These are phyloP conservation scores for Anhinga rufa DNA, from an alignment of 2,113 vertebrate species.

Conservation along the genomic window DNA sequence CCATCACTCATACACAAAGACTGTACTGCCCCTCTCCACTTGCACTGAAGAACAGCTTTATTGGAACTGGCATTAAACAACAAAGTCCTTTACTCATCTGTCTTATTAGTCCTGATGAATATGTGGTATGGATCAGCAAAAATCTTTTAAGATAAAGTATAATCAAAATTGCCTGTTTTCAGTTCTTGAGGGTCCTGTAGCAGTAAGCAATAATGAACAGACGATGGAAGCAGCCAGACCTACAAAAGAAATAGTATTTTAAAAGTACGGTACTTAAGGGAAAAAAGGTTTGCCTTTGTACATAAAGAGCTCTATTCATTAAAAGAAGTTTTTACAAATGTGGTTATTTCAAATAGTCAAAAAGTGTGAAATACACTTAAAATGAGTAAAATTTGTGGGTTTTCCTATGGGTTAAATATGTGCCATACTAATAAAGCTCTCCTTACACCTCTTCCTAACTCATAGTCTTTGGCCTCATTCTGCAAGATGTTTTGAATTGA, in stretches of 20 bases:
- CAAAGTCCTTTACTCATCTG: slow-evolving; percentile 33
- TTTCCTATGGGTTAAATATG: slow-evolving; percentile 53
- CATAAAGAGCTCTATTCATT: slow-evolving; percentile 60
- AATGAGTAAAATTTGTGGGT: slow-evolving; percentile 42
- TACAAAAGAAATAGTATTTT: slow-evolving; percentile 52
- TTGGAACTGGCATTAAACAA: not conserved
- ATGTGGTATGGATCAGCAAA: not conserved
- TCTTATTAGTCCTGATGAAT: slow-evolving; percentile 15
- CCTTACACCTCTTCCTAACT: slow-evolving; percentile 33
- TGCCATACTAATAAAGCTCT: slow-evolving; percentile 43
- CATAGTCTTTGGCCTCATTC: slow-evolving; percentile 6
- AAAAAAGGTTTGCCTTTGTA: slow-evolving; percentile 42
- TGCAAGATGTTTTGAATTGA: slow-evolving; percentile 16
- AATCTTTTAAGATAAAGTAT: not conserved
- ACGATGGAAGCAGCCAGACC: slow-evolving; percentile 68
- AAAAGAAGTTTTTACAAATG: slow-evolving; percentile 56
- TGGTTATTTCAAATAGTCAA: slow-evolving; percentile 46
- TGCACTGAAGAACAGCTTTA: not conserved
- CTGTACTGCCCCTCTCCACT: not conserved
- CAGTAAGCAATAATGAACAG: slow-evolving; percentile 59
- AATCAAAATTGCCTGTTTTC: not conserved
- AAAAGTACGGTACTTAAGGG: not conserved
- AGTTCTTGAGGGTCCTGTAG: slow-evolving; percentile 7
- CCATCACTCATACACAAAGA: not conserved
- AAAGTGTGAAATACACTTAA: slow-evolving; percentile 60